Base-by-base conservation (phyloP, 1,140 invertebrate species). In the Leptoteleia sp. region DNA sequence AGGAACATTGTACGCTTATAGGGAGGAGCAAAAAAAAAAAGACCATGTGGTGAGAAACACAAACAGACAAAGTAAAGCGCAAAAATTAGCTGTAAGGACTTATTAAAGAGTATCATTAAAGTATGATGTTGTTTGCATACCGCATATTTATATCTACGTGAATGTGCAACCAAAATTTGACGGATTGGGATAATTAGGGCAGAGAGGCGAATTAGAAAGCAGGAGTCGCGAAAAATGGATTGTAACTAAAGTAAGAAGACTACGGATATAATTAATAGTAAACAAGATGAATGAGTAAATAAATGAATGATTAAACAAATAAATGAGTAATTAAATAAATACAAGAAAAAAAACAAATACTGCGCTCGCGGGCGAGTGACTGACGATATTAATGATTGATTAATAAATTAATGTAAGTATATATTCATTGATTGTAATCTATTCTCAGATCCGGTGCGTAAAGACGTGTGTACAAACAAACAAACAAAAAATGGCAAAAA, bases 311-410 rank as follows among this genome's bases (percentile, higher is more conserved):
- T 33, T 17, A 22, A 45, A 38, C 55, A 48, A 68, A 38, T 15
- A 17, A 38, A 6, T 7, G 25, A 65, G 3, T 64, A 9, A 47
- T 57, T 57, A 22, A 31, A 45, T 27, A 22, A 45, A 38, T 62
- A 47, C 55, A 37, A n/a, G 19, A 43, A 40, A 9, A 61, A 55
- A 77, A 83, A 82, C 78, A 79, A 82, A 59, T 79, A 79, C 57
- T 80, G 75, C 81, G 84, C 86, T 87, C 86, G 86, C 86, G 75
- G 86, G 86, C 86, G 86, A 87, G 85, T 87, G 83, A 83, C 79
- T 85, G 85, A 76, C 65, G 79, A 85, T 83, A 85, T 83, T 85
- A 82, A 79, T 72, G 55, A 76, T 71, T 64, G 68, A 75, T 65
- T 45, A 40, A 52, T 31, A 17, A 57, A 62, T 72, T 67, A 59